phyloP scores from a whole-genome alignment of 2,888 invertebrate genomes.

The Leptothorax acervorum region DNA sequence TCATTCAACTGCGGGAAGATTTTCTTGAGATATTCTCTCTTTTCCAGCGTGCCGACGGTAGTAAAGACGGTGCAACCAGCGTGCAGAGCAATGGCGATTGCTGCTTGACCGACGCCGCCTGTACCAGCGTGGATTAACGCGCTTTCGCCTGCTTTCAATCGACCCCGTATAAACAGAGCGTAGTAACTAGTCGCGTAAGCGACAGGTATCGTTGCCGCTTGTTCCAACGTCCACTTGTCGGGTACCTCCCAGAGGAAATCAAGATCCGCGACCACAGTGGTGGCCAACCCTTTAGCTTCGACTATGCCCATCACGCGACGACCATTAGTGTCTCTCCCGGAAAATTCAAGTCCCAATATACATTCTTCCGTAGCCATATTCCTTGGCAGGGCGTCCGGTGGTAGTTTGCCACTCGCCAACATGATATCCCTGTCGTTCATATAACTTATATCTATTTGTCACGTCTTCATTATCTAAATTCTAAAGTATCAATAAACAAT shows the following conservation, averaged over 20 bases:
- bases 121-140: constrained; percentile 98
- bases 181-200: constrained; percentile 97
- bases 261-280: constrained; percentile 93
- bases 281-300: constrained; percentile 95
- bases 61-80: constrained; percentile 96
- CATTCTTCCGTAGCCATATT: constrained; percentile 94
- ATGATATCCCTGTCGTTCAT: constrained; percentile 93
- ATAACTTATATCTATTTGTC: background rate
- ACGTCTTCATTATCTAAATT: background rate
- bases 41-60: constrained; percentile 95
- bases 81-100: constrained; percentile 96
- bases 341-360: constrained; percentile 97
- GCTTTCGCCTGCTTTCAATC: constrained; percentile 93
- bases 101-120: constrained; percentile 99
- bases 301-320: constrained; percentile 97
- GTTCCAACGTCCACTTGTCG: constrained; percentile 94
- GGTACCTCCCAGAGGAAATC: constrained; percentile 95
- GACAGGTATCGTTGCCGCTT: constrained; percentile 98
- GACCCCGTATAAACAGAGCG: constrained; percentile 95
- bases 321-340: constrained; percentile 92
- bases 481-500: background rate
- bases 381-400: constrained; percentile 98
- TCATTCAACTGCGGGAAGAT: constrained; percentile 94
- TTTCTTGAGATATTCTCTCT: constrained; percentile 94
- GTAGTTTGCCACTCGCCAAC: constrained; percentile 98